Evolutionary conservation across 2,113 vertebrate species (phyloP), one percentile per base, ranked within the genome.

Genomic region (Macrotis lagotis): DNA sequence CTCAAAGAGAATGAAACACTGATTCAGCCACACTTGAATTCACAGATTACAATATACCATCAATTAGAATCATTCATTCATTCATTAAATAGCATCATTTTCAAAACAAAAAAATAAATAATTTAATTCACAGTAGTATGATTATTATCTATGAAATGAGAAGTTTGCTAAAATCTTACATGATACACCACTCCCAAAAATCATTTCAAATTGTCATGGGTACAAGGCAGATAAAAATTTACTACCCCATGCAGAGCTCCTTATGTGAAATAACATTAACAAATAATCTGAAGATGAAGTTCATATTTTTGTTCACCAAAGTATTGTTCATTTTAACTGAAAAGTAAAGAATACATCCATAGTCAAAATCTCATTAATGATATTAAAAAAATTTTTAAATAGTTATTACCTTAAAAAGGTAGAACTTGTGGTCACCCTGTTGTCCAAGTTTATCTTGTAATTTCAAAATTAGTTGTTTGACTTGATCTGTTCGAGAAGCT

Each of bases 391-490:
- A 2, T 12, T 91, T 91, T 48, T 52, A 95, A 51, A 49, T 25
- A 50, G 0, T 6, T 95, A 97, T 98, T 95, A 99, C 99, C 99
- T 99, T 99, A 96, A 98, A 99, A 94, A 99, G 98, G 55, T 98
- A 98, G 97, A 99, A 99, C 28, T 97, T 98, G 97, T 98, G 99
- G 91, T 98, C 98, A 55, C 99, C 98, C 96, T 99, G 97, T 96
- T 99, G 99, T 8, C 90, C 92, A 1, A 99, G 98, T 92, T 99
- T 99, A 92, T 99, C 98, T 97, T 99, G 99, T 51, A 99, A 96
- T 91, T 99, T 98, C 94, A 96, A 95, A n/a, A 99, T 97, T 95
- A 99, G 98, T 25, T 98, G 97, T 97, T 98, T 98, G 22, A 99
- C 96, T 8, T 99, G 98, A 16, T 99, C 98, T 37, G 97, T 97